Base-by-base conservation (phyloP, 2,113 vertebrate species). In the Guaruba guarouba region DNA sequence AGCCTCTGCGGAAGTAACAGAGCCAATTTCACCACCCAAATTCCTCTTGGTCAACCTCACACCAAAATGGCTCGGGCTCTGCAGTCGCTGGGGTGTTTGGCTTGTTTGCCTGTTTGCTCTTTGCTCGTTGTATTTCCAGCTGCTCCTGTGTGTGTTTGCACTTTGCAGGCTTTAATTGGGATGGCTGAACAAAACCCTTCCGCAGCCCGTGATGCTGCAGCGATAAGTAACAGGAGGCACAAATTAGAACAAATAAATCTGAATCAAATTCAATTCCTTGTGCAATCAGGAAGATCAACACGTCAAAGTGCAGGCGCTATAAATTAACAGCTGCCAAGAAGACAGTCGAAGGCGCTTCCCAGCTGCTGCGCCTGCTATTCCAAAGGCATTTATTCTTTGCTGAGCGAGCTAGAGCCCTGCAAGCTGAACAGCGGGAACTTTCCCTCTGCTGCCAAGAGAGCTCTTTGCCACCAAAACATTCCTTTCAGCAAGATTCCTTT, bases 91-190 rank as follows among this genome's bases (percentile, higher is more conserved):
- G 8, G 86, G 71, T 80, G 44, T 44, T 86, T 64, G 86, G 20
- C 71, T 93, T 37, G 67, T 91, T 90, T 80, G 85, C 79, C 85
- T 86, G 85, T 87, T 93, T 75, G 92, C 85, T 94, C 80, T 86
- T 55, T 63, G 85, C 88, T 81, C 41, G 5, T 52, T 2, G 5
- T 48, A 3, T 88, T 90, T 81, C 89, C 88, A 93, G 91, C 91
- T 69, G 86, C 92, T 93, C 88, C 22, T n/a, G 82, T 86, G 88
- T 86, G 91, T 90, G 41, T 93, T 70, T 86, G 91, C 78, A 46
- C 62, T 57, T 76, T 0, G 25, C 84, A 37, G 37, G 77, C 91
- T 87, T 46, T 90, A 62, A 83, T 84, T 92, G 77, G 86, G 57
- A 16, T 9, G 52, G 85, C 78, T 82, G 88, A 86, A 46, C 41